Percentiles rank a stretch among this genome's conserved stretches.
Evolutionary conservation across 2,888 invertebrate species (phyloP).

Genomic region (Spodoptera picta): DNA sequence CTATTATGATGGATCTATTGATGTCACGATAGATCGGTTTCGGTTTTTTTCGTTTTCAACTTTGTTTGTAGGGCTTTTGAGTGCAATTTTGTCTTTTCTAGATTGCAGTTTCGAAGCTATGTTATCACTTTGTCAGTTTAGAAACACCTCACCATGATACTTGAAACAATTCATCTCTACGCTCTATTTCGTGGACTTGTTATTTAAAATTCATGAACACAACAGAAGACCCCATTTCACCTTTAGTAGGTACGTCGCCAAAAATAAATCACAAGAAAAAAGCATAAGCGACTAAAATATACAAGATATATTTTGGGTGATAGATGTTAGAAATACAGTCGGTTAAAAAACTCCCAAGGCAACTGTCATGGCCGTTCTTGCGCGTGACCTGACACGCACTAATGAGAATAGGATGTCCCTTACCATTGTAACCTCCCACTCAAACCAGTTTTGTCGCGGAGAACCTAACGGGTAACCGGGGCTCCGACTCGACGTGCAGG

Average conservation of each 20-base stretch:
- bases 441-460: constrained; percentile 12
- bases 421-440: constrained; percentile 14
- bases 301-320: constrained; percentile 41
- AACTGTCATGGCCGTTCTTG: constrained; percentile 59
- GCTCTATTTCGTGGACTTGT: not conserved
- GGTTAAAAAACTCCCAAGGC: constrained; percentile 51
- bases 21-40: constrained; percentile 3
- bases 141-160: too few species aligned
- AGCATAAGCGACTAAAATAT: constrained; percentile 29
- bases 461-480: too few species aligned
- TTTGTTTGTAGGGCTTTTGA: too few species aligned
- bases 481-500: too few species aligned
- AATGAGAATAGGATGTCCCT: constrained; percentile 51
- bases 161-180: too few species aligned
- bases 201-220: constrained; percentile 2
- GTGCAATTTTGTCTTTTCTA: too few species aligned
- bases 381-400: constrained; percentile 66
- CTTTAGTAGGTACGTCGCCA: not conserved
- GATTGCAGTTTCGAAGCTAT: too few species aligned
- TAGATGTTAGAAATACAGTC: constrained; percentile 45
- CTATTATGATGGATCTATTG: constrained; percentile 24
- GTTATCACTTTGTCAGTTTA: too few species aligned
- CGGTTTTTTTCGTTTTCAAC: not conserved
- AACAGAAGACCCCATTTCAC: constrained; percentile 13
- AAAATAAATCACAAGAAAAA: constrained; percentile 32